Percentiles rank a stretch among this genome's conserved stretches.
phyloP scores from a whole-genome alignment of 2,113 vertebrate species.

The Synchiropus splendidus region DNA sequence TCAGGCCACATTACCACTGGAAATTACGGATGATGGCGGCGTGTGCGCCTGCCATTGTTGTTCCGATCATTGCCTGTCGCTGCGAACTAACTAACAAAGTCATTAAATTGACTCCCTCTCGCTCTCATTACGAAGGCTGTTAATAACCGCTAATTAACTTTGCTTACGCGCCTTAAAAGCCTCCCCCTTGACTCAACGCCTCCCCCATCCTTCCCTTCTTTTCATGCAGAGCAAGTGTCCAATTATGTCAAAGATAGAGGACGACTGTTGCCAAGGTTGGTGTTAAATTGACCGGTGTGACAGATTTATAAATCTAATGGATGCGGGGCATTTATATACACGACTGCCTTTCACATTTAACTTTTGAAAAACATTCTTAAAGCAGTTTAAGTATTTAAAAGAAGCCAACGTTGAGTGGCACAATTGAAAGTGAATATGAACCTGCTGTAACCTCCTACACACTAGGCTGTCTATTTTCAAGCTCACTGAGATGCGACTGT shows the following conservation, averaged over 20 bases:
- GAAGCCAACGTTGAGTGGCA: too few species aligned
- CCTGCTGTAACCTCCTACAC: too few species aligned
- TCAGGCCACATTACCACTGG: conserved; percentile 69
- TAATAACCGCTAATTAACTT: conserved; percentile 81
- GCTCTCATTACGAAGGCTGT: conserved; percentile 73
- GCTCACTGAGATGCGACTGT: too few species aligned
- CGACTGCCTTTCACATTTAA: neutral
- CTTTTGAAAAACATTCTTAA: too few species aligned
- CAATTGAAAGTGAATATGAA: too few species aligned
- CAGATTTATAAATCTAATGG: neutral
- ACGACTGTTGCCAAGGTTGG: conserved; percentile 27
- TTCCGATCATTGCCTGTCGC: conserved; percentile 71
- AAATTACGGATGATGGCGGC: conserved; percentile 73
- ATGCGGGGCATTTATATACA: conserved; percentile 15
- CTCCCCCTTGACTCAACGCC: conserved; percentile 31
- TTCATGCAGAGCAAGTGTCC: conserved; percentile 58
- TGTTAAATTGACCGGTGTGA: conserved; percentile 4
- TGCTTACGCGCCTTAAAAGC: conserved; percentile 71
- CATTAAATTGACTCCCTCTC: conserved; percentile 79
- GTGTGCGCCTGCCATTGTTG: conserved; percentile 68
- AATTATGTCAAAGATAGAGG: conserved; percentile 62
- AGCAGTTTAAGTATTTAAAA: too few species aligned
- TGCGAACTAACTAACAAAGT: conserved; percentile 76
- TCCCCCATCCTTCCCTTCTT: neutral
- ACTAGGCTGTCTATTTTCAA: too few species aligned